Base-by-base conservation (phyloP, 2,888 invertebrate genomes). In the Rhopalosiphum nymphaeae region DNA sequence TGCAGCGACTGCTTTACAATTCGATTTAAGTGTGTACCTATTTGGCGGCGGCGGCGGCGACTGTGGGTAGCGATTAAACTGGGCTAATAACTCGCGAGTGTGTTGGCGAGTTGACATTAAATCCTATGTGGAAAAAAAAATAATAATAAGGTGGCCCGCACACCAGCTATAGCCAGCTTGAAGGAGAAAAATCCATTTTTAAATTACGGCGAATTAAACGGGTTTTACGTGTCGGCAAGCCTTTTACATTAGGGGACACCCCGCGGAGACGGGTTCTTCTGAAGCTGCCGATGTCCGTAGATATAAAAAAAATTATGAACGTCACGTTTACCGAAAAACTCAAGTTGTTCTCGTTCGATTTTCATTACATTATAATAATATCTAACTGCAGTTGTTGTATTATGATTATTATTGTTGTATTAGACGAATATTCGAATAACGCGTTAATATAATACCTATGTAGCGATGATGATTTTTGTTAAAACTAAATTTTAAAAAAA, bases 141-240 rank as follows among this genome's bases (percentile, higher is more conserved):
- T n/a, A 44, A 85, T 85, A 85, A 91, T 84, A 93, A 89, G 93
- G 78, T 89, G 86, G 44, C 44, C 44, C 56, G 90, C 49, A 86
- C 88, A 49, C 67, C 61, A 49, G 42, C 56, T 49, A 46, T 49
- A 46, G 46, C 29, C 53, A 21, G 21, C 46, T 49, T 26, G 94
- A 85, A 57, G 61, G 29, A 94, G 94, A 94, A 89, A 94, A 86
- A 94, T 94, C 84, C 85, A 85, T 94, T 90, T 93, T 94, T 94
- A 94, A 90, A 94, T 94, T 86, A 94, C 94, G 57, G 94, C 94
- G 94, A 94, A 94, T 94, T 90, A 94, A 94, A 94, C 94, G 94
- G 86, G 94, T 94, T 94, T 94, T 61, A 89, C 89, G 90, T 49
- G 94, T 94, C 94, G 94, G 94, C 93, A 86, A 91, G 94, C 94